Percentiles rank a stretch among this genome's conserved stretches.
Conservation (phyloP, 1,140 invertebrate genomes). For the Sycobia sp. region DNA sequence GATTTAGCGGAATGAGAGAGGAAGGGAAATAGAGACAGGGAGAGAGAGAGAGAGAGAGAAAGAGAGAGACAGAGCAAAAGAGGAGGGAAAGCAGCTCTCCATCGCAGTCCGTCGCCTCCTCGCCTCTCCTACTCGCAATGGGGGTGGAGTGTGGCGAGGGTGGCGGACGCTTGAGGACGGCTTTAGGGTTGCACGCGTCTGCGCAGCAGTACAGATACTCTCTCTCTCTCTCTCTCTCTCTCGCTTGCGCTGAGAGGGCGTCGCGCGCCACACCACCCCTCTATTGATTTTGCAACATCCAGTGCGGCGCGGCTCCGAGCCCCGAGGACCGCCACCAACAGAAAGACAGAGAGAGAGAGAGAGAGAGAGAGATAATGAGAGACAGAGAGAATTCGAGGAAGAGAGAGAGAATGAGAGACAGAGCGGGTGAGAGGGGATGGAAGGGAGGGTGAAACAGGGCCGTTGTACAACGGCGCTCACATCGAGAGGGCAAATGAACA, state of each 20-base stretch:
- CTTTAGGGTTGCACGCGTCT: too few species aligned
- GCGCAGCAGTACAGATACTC: too few species aligned
- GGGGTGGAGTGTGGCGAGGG: slow-evolving; percentile 39
- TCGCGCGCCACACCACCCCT: slow-evolving; percentile 50
- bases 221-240: too few species aligned
- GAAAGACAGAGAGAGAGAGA: too few species aligned
- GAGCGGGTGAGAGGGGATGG: too few species aligned
- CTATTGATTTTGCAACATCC: slow-evolving; percentile 63
- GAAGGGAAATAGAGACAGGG: slow-evolving; percentile 28
- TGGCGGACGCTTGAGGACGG: too few species aligned
- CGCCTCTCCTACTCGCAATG: slow-evolving; percentile 30
- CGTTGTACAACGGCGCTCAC: neutral
- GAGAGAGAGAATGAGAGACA: too few species aligned
- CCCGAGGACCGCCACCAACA: neutral
- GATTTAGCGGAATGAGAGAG: neutral
- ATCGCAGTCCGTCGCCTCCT: slow-evolving; percentile 59
- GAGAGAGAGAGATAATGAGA: too few species aligned
- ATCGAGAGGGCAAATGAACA: neutral
- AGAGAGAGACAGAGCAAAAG: slow-evolving; percentile 38
- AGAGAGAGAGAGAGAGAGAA: slow-evolving; percentile 11
- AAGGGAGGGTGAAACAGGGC: neutral
- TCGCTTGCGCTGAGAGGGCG: slow-evolving; percentile 46
- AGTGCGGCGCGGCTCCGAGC: slow-evolving; percentile 1
- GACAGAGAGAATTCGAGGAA: too few species aligned
- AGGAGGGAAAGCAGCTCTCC: slow-evolving; percentile 55